A percentile compares a stretch with the other conserved stretches of the same genome.
phyloP scores from a whole-genome alignment of 2,888 invertebrate species.

The Pollenia amentaria region DNA sequence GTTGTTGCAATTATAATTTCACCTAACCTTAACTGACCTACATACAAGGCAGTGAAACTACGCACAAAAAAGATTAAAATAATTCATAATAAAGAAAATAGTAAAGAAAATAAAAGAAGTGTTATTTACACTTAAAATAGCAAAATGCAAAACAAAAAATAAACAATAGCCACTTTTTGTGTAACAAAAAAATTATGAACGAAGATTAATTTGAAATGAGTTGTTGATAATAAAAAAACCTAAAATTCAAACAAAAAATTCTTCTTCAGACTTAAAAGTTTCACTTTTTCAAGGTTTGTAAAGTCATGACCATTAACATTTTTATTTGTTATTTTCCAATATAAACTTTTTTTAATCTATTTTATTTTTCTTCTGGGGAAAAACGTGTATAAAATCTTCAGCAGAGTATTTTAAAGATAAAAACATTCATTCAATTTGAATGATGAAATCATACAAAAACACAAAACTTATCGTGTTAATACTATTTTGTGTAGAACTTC shows the following conservation, averaged over 20 bases:
- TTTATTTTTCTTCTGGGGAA: neutral
- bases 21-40: conserved; percentile 32
- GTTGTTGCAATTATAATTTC: conserved; percentile 25
- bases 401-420: neutral
- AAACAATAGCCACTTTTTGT: neutral
- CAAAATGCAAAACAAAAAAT: neutral
- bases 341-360: neutral
- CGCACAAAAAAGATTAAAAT: neutral
- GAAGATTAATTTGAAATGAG: neutral
- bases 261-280: neutral
- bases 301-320: neutral
- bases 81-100: neutral
- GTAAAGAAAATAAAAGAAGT: neutral
- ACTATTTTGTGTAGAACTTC: too few species aligned
- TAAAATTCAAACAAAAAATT: neutral
- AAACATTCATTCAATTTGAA: neutral
- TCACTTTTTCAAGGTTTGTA: conserved; percentile 18
- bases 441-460: neutral
- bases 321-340: neutral
- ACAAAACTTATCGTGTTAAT: too few species aligned
- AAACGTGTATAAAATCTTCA: neutral
- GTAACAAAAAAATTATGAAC: neutral
- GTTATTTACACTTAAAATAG: neutral
- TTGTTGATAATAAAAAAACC: neutral
- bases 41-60: neutral